Base-by-base conservation (phyloP, 2,113 vertebrate species). In the Passerina amoena region DNA sequence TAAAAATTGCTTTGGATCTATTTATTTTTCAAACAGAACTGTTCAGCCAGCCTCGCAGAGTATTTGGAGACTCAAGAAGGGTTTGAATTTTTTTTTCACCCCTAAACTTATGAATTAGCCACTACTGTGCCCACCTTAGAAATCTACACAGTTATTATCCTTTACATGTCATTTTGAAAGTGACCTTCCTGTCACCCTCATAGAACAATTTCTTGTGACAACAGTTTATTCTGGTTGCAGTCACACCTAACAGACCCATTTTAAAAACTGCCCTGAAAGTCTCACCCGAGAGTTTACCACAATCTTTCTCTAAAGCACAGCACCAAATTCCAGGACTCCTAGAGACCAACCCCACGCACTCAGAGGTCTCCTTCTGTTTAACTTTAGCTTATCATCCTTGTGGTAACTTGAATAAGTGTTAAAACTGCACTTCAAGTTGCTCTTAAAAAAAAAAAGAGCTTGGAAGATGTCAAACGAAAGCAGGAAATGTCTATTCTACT, bases 331-430 rank as follows among this genome's bases (percentile, higher is more conserved):
- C 96, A 94, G 79, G 50, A 94, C 80, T 94, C 90, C 76, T 72
- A 42, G 88, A 95, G 82, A 96, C 86, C 76, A 95, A 88, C 80
- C 90, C 30, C 88, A 88, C 92, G 79, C 83, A 95, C 80, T 96
- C 92, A 96, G 90, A 78, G 96, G 93, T 95, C 96, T 95, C 78
- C 93, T 84, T 69, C 68, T 94, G 81, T 96, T 95, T 94, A 95
- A 88, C 86, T 96, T 91, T 78, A 93, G 87, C 78, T 90, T 93
- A 94, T 86, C 81, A 59, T 50, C 87, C 90, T 85, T 85, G 90
- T 57, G 82, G 90, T 84, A 90, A 91, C 72, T 81, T 64, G 59
- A 95, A 88, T 54, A 94, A 95, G 90, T 82, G 78, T 94, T 95
- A 91, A 87, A 96, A 91, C 69, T 86, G 23, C 77, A 69, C 61